Conservation (phyloP, 2,888 invertebrate genomes). For the Ischnura elegans region DNA sequence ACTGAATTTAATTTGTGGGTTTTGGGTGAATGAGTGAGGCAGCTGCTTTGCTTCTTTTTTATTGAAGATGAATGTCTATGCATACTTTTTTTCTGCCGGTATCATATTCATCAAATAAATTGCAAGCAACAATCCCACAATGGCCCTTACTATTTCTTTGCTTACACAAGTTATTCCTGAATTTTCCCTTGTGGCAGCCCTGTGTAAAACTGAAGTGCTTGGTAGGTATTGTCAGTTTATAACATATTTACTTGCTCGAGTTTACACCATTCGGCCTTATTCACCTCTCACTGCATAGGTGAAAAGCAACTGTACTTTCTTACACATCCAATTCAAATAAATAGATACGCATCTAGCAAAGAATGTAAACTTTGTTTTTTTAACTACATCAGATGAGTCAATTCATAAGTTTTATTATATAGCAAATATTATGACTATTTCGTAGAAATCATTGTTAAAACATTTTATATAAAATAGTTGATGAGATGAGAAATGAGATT, state of each 20-base stretch:
- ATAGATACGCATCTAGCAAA: background rate
- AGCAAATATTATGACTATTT: background rate
- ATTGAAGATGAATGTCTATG: background rate
- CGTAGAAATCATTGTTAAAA: background rate
- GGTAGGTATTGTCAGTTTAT: background rate
- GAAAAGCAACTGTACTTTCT: background rate
- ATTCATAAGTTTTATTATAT: background rate
- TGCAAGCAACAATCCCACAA: background rate
- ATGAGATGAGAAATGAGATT: too few species aligned
- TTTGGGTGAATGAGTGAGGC: conserved; percentile 13
- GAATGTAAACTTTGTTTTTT: background rate
- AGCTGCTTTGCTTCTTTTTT: background rate
- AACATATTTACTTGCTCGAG: background rate
- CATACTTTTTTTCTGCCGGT: background rate
- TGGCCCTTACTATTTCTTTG: background rate
- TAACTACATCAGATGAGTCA: background rate
- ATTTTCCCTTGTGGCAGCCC: background rate
- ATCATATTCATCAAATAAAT: background rate
- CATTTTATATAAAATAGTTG: background rate
- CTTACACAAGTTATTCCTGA: background rate
- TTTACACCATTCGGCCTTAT: background rate
- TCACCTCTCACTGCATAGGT: background rate
- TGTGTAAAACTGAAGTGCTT: background rate
- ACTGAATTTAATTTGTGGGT: background rate
- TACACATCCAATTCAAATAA: background rate